These are phyloP conservation scores for Protophormia terraenovae DNA, from an alignment of 2,888 invertebrate genomes.

Conservation along the genomic window DNA sequence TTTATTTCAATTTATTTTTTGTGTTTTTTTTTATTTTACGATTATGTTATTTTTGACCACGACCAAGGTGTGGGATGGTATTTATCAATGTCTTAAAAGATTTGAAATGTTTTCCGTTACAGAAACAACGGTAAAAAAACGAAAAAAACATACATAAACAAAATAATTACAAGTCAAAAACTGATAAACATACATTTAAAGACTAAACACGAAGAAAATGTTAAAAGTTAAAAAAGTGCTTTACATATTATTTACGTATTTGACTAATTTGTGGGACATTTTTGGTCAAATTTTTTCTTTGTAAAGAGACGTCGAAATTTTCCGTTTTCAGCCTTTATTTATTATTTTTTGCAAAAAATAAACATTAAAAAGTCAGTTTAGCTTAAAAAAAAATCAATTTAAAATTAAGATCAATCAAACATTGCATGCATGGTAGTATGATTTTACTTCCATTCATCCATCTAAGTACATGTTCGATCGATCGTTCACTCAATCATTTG, in stretches of 20 bases:
- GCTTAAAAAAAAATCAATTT: constrained; percentile 26
- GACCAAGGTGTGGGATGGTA: constrained; percentile 70
- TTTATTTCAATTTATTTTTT: constrained; percentile 21
- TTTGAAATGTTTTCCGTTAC: constrained; percentile 67
- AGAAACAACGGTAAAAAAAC: constrained; percentile 16
- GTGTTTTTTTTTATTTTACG: constrained; percentile 21
- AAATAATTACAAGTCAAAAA: constrained; percentile 20
- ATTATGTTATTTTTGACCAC: constrained; percentile 62
- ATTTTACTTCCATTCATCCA: not conserved
- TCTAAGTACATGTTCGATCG: not conserved
- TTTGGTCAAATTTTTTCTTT: too few species aligned
- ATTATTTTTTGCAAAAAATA: not conserved
- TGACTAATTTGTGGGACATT: too few species aligned
- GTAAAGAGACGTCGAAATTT: not conserved
- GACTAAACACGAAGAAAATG: not conserved
- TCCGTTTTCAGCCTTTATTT: not conserved
- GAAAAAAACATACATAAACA: not conserved
- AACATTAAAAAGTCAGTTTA: constrained; percentile 3
- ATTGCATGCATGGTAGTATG: not conserved
- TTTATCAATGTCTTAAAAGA: constrained; percentile 70
- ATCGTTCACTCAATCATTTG: not conserved
- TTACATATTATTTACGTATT: too few species aligned
- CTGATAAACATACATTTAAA: not conserved
- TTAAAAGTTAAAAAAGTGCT: too few species aligned
- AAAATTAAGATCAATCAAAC: constrained; percentile 55